These are phyloP conservation scores for Tinamus major DNA, from an alignment of 2,797 vertebrate genomes.

Conservation along the genomic window DNA sequence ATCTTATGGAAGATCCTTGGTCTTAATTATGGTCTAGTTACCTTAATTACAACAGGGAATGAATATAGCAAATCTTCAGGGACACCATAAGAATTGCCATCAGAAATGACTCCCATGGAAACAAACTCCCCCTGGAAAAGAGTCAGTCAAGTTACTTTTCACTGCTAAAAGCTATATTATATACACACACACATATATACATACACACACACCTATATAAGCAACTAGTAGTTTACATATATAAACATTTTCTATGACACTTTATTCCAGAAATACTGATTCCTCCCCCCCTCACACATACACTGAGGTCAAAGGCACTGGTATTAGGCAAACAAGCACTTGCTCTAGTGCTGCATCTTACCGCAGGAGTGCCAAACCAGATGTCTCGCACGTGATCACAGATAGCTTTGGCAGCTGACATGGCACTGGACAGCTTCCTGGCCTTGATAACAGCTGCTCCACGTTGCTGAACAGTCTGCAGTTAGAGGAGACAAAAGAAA, in stretches of 20 bases:
- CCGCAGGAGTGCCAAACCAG: conserved; percentile 94
- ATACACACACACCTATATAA: too few species aligned
- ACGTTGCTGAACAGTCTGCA: conserved; percentile 92
- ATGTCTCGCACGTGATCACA: conserved; percentile 95
- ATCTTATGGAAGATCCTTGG: not conserved
- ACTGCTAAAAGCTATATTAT: not conserved
- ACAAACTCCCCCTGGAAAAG: conserved; percentile 89
- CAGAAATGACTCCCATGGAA: conserved; percentile 95
- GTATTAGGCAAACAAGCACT: not conserved
- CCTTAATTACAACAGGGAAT: conserved; percentile 95
- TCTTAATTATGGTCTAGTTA: conserved; percentile 50
- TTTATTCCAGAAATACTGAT: not conserved
- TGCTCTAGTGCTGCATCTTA: conserved; percentile 61
- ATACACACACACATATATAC: too few species aligned
- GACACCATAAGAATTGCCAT: conserved; percentile 90
- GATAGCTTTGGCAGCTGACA: conserved; percentile 98
- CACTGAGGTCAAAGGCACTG: not conserved
- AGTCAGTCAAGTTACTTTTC: not conserved
- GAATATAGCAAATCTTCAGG: conserved; percentile 93
- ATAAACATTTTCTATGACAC: not conserved
- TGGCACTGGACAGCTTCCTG: conserved; percentile 95
- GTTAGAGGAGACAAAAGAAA: not conserved
- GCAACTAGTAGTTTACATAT: too few species aligned
- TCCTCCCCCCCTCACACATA: not conserved
- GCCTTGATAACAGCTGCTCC: conserved; percentile 96